Evolutionary conservation across 2,113 vertebrate genomes (phyloP).

Genomic region (Lontra canadensis): DNA sequence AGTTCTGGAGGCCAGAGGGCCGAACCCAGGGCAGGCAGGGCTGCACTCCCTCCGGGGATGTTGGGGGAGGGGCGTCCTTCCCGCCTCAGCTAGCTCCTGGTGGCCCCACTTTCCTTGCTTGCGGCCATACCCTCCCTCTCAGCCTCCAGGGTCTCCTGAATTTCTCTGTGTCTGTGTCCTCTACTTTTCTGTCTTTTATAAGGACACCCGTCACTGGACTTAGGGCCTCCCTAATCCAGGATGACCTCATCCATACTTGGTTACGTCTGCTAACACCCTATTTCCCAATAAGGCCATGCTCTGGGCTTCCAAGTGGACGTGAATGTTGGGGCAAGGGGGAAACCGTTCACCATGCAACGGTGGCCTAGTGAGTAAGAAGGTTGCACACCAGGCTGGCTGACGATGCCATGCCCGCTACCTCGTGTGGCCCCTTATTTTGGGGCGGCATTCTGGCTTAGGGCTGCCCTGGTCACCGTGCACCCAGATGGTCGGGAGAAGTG

Average conservation of each 20-base stretch:
- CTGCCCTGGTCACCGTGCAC: not conserved
- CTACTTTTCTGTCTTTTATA: not conserved
- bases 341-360: rapidly evolving
- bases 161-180: not conserved
- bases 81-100: not conserved
- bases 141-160: not conserved
- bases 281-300: not conserved
- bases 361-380: not conserved
- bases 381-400: rapidly evolving
- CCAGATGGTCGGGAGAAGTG: not conserved
- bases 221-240: not conserved
- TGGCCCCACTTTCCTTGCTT: rapidly evolving
- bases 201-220: not conserved
- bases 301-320: not conserved
- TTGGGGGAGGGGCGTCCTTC: too few species aligned
- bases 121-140: rapidly evolving
- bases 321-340: not conserved
- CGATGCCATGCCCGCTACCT: rapidly evolving
- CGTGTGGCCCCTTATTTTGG: rapidly evolving
- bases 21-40: not conserved
- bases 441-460: not conserved
- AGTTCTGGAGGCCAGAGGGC: not conserved
- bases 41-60: rapidly evolving
- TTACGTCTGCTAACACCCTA: not conserved
- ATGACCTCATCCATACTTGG: not conserved